Evolutionary conservation across 2,113 vertebrate species (phyloP).

Genomic region (Cyrtonyx montezumae): DNA sequence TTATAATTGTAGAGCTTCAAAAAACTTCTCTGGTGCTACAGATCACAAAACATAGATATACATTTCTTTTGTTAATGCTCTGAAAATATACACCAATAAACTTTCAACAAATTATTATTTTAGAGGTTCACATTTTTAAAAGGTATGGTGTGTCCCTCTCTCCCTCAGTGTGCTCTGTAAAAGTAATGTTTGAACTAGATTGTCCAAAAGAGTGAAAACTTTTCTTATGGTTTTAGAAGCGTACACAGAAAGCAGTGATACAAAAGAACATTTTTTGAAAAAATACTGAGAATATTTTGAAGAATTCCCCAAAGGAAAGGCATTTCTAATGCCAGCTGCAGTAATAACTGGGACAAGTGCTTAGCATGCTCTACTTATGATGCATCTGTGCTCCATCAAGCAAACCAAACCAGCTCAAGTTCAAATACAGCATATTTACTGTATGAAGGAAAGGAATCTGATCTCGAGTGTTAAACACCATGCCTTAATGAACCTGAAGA

Average conservation of each 20-base stretch:
- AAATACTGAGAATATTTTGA: neutral
- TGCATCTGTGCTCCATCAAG: neutral
- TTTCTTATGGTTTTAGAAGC: neutral
- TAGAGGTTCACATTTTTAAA: neutral
- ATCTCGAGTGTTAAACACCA: conserved; percentile 12
- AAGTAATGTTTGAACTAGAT: neutral
- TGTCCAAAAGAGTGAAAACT: neutral
- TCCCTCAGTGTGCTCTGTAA: fast-evolving
- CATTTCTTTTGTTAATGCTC: neutral
- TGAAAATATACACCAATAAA: neutral
- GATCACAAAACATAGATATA: neutral
- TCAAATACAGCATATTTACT: conserved; percentile 23
- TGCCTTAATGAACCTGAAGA: neutral
- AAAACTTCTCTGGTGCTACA: neutral
- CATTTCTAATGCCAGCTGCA: neutral
- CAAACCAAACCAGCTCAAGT: neutral
- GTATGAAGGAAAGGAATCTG: neutral
- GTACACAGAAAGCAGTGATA: neutral
- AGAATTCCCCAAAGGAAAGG: conserved; percentile 1
- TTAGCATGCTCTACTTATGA: neutral
- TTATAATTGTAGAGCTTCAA: neutral
- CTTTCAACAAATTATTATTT: neutral
- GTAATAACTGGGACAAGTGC: neutral
- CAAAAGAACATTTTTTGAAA: neutral
- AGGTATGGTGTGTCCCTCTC: neutral